phyloP scores from a whole-genome alignment of 2,113 vertebrate genomes.

The Tychaedon coryphoeus region DNA sequence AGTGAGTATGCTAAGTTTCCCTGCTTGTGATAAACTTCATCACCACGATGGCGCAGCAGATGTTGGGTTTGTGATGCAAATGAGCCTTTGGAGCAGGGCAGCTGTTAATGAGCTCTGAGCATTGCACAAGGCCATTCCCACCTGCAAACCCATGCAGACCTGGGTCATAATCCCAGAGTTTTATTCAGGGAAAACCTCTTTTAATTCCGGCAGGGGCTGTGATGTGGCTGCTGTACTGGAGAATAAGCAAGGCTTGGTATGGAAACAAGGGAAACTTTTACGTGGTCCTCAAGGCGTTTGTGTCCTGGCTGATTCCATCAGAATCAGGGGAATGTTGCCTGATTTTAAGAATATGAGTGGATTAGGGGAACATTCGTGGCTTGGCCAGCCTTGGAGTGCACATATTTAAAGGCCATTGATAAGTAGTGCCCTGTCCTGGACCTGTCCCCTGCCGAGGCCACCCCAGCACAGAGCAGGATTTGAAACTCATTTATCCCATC shows the following conservation, averaged over 20 bases:
- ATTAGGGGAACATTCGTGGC: fast-evolving
- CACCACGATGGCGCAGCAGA: not conserved
- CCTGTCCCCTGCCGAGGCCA: not conserved
- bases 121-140: not conserved
- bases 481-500: not conserved
- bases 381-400: not conserved
- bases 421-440: not conserved
- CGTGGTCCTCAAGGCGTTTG: not conserved
- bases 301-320: not conserved
- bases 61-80: constrained; percentile 59
- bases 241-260: not conserved
- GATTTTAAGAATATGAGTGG: not conserved
- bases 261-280: fast-evolving
- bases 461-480: not conserved
- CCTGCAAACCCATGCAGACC: not conserved
- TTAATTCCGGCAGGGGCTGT: not conserved
- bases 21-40: not conserved
- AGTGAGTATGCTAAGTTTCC: not conserved
- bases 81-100: constrained; percentile 41
- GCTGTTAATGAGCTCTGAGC: constrained; percentile 34
- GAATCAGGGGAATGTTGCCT: not conserved
- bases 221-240: not conserved
- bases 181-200: not conserved
- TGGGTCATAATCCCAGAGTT: not conserved
- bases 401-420: fast-evolving